Evolutionary conservation across 1,140 invertebrate genomes (phyloP).

Genomic region (Polypedilum vanderplanki): DNA sequence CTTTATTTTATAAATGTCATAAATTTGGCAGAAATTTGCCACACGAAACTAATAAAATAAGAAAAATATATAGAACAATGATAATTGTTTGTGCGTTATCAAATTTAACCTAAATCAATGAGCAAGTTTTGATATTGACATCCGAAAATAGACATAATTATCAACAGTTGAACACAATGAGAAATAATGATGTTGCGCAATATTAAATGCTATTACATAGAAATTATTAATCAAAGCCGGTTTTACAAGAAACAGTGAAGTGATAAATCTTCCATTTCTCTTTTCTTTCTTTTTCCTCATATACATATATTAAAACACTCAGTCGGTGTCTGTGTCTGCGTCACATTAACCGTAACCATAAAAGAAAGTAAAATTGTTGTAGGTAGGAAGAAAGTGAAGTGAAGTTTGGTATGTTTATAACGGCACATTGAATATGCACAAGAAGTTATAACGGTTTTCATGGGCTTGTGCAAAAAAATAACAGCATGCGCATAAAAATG

Average conservation of each 20-base stretch:
- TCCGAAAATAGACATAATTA: not conserved
- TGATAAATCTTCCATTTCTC: not conserved
- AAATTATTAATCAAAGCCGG: not conserved
- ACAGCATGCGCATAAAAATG: too few species aligned
- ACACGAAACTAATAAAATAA: not conserved
- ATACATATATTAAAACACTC: not conserved
- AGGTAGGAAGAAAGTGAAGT: slow-evolving; percentile 12
- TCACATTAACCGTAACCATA: slow-evolving; percentile 20
- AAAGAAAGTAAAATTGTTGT: slow-evolving; percentile 23
- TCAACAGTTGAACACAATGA: not conserved
- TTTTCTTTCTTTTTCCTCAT: not conserved
- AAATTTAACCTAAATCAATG: not conserved
- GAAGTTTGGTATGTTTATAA: slow-evolving; percentile 5
- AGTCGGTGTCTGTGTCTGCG: not conserved
- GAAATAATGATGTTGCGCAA: slow-evolving; percentile 1
- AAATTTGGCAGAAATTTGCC: too few species aligned
- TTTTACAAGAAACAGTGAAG: not conserved
- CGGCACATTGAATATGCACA: not conserved
- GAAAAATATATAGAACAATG: not conserved
- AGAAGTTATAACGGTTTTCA: slow-evolving; percentile 25
- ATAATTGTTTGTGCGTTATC: slow-evolving; percentile 11
- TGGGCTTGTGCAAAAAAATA: not conserved
- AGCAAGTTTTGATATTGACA: not conserved
- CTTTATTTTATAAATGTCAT: too few species aligned
- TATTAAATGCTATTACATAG: not conserved